Percentiles rank a stretch among this genome's conserved stretches.
phyloP scores from a whole-genome alignment of 2,113 vertebrate genomes.

The Pterocles orientalis region DNA sequence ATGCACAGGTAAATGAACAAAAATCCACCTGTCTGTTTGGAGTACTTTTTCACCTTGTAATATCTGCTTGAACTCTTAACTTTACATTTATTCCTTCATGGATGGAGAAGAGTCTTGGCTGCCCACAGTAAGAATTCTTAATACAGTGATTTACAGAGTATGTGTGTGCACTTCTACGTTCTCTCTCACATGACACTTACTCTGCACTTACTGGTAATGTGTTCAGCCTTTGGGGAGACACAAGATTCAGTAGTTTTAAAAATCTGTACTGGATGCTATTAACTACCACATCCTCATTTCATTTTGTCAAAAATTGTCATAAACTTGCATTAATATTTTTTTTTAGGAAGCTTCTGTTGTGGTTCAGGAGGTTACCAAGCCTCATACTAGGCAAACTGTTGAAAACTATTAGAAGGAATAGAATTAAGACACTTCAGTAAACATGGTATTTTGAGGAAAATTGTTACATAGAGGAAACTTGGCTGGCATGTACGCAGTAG shows the following conservation, averaged over 20 bases:
- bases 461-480: not conserved
- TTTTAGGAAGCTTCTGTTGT: not conserved
- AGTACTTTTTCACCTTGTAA: not conserved
- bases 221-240: not conserved
- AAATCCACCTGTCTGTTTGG: no score
- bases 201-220: not conserved
- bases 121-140: not conserved
- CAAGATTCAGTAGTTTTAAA: not conserved
- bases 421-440: not conserved
- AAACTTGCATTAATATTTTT: not conserved
- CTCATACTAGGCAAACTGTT: not conserved
- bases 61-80: not conserved
- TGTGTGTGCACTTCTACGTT: not conserved
- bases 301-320: not conserved
- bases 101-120: not conserved
- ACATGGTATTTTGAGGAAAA: not conserved
- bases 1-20: conserved; percentile 85
- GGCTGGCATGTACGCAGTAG: accelerated
- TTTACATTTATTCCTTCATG: not conserved
- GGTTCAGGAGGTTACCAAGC: not conserved
- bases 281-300: not conserved
- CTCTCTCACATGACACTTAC: not conserved
- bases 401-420: not conserved
- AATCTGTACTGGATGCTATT: accelerated
- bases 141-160: not conserved